Percentiles rank a stretch among this genome's conserved stretches.
Conservation (phyloP, 2,888 invertebrate species). For the Polydrusus tereticollis region DNA sequence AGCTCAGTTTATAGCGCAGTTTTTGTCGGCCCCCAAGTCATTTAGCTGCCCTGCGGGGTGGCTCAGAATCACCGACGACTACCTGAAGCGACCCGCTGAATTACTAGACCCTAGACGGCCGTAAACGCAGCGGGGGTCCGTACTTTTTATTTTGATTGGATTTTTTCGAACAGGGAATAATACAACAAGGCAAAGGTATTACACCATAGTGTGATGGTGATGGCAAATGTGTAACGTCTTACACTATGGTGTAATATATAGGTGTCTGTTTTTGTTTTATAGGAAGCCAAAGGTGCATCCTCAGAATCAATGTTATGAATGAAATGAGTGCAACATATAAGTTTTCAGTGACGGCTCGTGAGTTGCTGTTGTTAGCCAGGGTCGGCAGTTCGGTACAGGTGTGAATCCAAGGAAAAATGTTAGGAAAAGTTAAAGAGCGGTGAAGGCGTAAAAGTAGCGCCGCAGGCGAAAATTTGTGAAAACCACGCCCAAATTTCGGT, state of each 20-base stretch:
- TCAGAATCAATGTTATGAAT: too few relatives aligned
- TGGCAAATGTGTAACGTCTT: too few relatives aligned
- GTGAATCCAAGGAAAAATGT: too few relatives aligned
- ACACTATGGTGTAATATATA: too few relatives aligned
- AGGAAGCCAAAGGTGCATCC: not conserved
- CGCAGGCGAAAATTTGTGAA: too few relatives aligned
- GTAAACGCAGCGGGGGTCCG: conserved; percentile 10
- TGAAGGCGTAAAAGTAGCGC: too few relatives aligned
- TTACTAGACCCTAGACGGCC: conserved; percentile 16
- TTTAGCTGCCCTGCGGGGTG: conserved; percentile 7
- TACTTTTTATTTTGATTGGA: conserved; percentile 19
- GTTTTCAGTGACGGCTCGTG: too few relatives aligned
- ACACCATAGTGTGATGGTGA: not conserved
- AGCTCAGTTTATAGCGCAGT: conserved; percentile 13
- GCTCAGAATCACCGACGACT: conserved; percentile 11
- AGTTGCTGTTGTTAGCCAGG: too few relatives aligned
- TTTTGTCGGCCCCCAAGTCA: conserved; percentile 16
- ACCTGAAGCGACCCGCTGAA: conserved; percentile 14
- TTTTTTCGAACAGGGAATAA: not conserved
- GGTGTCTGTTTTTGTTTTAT: not conserved
- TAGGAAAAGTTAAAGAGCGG: too few relatives aligned
- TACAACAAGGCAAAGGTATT: not conserved
- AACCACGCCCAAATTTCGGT: too few relatives aligned
- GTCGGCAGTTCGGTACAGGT: too few relatives aligned
- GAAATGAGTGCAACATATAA: too few relatives aligned